phyloP scores from a whole-genome alignment of 2,113 vertebrate genomes.

The Pica pica region DNA sequence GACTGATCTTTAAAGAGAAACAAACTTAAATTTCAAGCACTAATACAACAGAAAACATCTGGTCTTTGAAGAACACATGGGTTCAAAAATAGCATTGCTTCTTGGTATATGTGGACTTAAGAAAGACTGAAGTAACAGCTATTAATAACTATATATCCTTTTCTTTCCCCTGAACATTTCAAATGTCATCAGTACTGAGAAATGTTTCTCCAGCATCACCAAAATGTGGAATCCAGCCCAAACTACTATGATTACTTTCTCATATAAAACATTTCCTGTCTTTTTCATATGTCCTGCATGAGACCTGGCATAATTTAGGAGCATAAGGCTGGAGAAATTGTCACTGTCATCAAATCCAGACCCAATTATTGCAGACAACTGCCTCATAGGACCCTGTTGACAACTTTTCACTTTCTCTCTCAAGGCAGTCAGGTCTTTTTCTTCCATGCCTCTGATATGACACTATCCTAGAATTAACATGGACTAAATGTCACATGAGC shows the following conservation, averaged over 20 bases:
- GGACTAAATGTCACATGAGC: fast-evolving
- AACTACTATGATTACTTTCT: background rate
- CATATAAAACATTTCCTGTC: background rate
- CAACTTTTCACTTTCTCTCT: background rate
- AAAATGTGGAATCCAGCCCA: background rate
- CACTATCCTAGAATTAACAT: background rate
- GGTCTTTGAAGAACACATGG: background rate
- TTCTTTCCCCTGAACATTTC: background rate
- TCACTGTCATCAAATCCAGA: background rate
- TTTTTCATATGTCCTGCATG: background rate
- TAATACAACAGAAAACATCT: background rate
- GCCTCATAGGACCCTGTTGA: background rate
- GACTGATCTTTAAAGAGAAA: background rate
- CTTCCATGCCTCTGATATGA: background rate
- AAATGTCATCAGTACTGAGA: background rate
- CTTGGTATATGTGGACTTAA: background rate
- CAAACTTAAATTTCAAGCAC: background rate
- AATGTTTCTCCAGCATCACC: background rate
- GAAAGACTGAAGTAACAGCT: background rate
- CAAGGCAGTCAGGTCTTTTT: background rate
- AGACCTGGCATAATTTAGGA: background rate
- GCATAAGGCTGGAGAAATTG: background rate
- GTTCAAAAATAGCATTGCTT: background rate
- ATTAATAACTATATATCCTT: background rate
- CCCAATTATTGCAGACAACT: background rate